Evolutionary conservation across 2,888 invertebrate genomes (phyloP), one percentile per base, ranked within the genome.

Genomic region (Polymixis lichenea): DNA sequence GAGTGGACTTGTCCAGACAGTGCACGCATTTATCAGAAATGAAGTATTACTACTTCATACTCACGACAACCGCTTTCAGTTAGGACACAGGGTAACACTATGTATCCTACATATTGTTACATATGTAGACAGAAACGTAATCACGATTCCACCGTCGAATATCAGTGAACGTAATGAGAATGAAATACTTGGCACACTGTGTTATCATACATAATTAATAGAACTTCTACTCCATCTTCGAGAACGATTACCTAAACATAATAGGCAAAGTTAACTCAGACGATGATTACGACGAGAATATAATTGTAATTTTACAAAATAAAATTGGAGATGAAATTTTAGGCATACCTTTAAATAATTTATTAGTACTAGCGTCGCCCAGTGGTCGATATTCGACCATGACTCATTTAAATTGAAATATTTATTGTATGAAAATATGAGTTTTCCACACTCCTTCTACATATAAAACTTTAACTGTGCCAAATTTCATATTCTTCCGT

Each of bases 161-260:
- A 83, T 83, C 56, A 43, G 56, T 22, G 13, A 75, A 58, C 38
- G 66, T 71, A 77, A 74, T 74, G 66, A 79, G 58, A 79, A 75
- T 65, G 70, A 70, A 49, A 71, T 75, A 83, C 56, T 80, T 71
- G 58, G 56, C 28, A 43, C n/a, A 55, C 53, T 51, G 11, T 80
- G 72, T 84, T 85, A 75, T 82, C 72, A 80, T 66, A 67, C 67
- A 76, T 73, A 76, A 78, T 85, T 82, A 78, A 80, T 67, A 51
- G 58, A 67, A 58, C 69, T 64, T 66, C 69, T 69, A 51, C n/a
- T 69, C 53, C 13, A 82, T 75, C 65, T 70, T 74, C 51, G 58
- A 13, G 71, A 64, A 53, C 13, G 60, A 70, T 77, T 68, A 60
- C 32, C 17, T 32, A 70, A 65, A 66, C 72, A 66, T 60, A 19